Percentiles rank a stretch among this genome's conserved stretches.
Conservation (phyloP, 2,113 vertebrate species). For the Petrocephalus zakoni region DNA sequence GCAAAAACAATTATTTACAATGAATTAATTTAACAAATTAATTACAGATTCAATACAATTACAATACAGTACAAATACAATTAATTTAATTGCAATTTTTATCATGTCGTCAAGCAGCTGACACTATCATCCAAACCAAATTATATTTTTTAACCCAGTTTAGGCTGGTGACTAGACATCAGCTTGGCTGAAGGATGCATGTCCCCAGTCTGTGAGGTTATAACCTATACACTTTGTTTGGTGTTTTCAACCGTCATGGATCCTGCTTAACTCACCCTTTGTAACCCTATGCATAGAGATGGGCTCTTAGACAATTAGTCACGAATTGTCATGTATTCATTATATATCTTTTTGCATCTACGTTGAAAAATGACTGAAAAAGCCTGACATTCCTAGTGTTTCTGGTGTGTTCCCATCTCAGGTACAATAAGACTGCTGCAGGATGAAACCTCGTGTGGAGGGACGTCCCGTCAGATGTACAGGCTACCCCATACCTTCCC, state of each 20-base stretch:
- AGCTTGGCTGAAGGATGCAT: background rate
- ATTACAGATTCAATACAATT: too few relatives aligned
- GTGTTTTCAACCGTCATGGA: background rate
- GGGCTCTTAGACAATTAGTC: background rate
- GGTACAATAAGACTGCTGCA: background rate
- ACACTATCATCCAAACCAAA: background rate
- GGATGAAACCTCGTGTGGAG: background rate
- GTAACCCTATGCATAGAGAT: background rate
- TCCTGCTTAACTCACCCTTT: background rate
- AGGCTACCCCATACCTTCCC: background rate
- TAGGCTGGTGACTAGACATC: background rate
- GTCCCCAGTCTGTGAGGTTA: background rate
- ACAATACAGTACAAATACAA: too few relatives aligned
- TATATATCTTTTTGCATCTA: background rate
- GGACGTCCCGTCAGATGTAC: background rate
- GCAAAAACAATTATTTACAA: background rate
- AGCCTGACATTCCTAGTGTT: background rate
- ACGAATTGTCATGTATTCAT: background rate
- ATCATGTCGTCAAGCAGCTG: background rate
- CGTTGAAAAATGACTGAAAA: background rate
- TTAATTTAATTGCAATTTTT: background rate
- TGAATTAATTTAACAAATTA: too few relatives aligned
- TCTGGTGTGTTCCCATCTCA: background rate
- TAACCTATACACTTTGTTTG: background rate
- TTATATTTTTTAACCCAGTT: background rate